These are phyloP conservation scores for Lepus oiostolus DNA, from an alignment of 2,797 vertebrate genomes.

Conservation along the genomic window DNA sequence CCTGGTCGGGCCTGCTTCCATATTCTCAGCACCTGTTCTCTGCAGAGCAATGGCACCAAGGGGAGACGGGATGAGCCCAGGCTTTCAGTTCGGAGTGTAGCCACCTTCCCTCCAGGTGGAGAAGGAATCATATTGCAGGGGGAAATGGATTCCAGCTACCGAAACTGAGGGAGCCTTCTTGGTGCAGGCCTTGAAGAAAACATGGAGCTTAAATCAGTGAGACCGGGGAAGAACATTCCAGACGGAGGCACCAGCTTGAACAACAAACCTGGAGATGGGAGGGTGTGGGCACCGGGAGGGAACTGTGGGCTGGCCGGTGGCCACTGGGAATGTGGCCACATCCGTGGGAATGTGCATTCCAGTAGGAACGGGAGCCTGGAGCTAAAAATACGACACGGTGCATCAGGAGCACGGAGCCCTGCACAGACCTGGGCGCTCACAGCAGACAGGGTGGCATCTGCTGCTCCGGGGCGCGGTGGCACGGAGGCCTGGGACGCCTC, in stretches of 20 bases:
- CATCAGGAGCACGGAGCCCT: neutral
- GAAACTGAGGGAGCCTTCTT: neutral
- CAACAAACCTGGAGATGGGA: neutral
- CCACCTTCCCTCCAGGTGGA: neutral
- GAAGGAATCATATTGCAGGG: neutral
- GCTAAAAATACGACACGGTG: neutral
- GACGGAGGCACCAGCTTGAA: neutral
- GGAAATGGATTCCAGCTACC: neutral
- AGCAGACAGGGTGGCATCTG: neutral
- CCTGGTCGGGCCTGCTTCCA: neutral
- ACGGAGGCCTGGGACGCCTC: neutral
- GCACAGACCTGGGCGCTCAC: neutral
- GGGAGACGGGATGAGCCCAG: neutral
- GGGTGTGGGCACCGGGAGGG: neutral
- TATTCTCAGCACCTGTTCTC: constrained; percentile 40
- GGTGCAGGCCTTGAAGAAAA: neutral
- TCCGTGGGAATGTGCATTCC: neutral
- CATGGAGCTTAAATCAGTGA: neutral
- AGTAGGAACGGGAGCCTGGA: neutral
- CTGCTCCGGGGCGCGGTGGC: neutral
- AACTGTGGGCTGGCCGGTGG: neutral
- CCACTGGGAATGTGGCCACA: neutral
- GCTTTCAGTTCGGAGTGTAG: neutral
- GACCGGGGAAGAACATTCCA: neutral
- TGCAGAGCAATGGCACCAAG: neutral